Evolutionary conservation across 2,113 vertebrate species (phyloP).

Genomic region (Australoheros scitulus): DNA sequence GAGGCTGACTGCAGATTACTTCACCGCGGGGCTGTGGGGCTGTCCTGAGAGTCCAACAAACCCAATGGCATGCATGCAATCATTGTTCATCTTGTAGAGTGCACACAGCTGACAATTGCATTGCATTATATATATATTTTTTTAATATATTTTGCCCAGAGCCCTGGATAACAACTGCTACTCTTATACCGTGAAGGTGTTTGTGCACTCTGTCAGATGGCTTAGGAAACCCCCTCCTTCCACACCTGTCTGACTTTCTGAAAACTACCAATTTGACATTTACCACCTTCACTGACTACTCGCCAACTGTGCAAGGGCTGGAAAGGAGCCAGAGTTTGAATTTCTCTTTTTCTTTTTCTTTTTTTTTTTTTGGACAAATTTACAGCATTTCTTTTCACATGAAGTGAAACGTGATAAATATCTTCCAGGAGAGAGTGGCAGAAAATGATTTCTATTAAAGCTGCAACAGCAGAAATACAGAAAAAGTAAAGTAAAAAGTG

Average conservation of each 20-base stretch:
- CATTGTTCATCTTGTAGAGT: neutral
- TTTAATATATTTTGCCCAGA: neutral
- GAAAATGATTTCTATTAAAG: neutral
- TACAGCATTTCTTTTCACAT: neutral
- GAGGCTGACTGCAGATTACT: neutral
- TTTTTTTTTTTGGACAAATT: neutral
- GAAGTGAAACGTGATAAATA: neutral
- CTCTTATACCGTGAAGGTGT: neutral
- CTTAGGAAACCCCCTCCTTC: conserved; percentile 2
- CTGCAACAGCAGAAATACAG: neutral
- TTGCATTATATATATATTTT: neutral
- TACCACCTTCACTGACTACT: conserved; percentile 6
- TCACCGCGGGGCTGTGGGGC: neutral
- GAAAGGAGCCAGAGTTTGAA: neutral
- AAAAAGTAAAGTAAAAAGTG: neutral
- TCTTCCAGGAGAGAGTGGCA: neutral
- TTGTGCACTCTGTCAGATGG: neutral
- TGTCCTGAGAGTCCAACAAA: neutral
- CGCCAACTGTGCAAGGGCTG: neutral
- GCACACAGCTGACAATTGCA: conserved; percentile 5
- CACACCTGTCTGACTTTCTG: conserved; percentile 7
- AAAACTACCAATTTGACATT: conserved; percentile 3
- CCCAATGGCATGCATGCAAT: neutral
- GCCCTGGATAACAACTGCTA: neutral
- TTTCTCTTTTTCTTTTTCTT: neutral